Evolutionary conservation across 2,797 vertebrate species (phyloP), one percentile per base, ranked within the genome.

Genomic region (Gallirallus australis): DNA sequence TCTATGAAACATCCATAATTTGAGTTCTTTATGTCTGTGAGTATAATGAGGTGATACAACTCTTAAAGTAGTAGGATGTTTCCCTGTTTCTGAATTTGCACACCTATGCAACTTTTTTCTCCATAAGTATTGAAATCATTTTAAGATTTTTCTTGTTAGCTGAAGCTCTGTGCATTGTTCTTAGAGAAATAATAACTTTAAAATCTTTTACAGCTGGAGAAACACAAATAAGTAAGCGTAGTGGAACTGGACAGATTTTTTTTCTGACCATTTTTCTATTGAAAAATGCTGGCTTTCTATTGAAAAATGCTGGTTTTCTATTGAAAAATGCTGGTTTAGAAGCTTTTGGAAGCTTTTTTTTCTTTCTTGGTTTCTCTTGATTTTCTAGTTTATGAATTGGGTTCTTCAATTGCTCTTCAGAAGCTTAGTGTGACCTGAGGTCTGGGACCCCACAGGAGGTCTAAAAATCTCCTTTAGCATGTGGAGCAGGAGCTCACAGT

Each of bases 401-500:
- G 7, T 70, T 89, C 48, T 78, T 84, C 53, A 50, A 7, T 13
- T 45, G 10, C 17, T 73, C 10, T 75, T 71, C 35, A 59, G 33
- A 81, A 82, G 23, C 31, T 84, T 35, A 37, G 13, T 42, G 61
- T 48, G 54, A 66, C 19, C 47, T 83, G 39, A 81, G 15, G 8
- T 77, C 27, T 54, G 12, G 12, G 20, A 37, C 15, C 7, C 3
- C 14, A 15, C 7, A 47, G 19, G 66, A 75, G 30, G 54, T 31
- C 6, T 79, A 48, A 64, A 68, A 48, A 20, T 76, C 50, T 52
- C 11, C 14, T 68, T 68, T 64, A 45, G 28, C 9, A 2, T 2
- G 24, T 13, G 20, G 13, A 64, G 13, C 2, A 2, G 35, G 31
- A 80, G 11, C 12, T 17, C 0, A 1, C 30, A 37, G 15, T 47